Base-by-base conservation (phyloP, 2,113 vertebrate genomes). In the Alces alces region DNA sequence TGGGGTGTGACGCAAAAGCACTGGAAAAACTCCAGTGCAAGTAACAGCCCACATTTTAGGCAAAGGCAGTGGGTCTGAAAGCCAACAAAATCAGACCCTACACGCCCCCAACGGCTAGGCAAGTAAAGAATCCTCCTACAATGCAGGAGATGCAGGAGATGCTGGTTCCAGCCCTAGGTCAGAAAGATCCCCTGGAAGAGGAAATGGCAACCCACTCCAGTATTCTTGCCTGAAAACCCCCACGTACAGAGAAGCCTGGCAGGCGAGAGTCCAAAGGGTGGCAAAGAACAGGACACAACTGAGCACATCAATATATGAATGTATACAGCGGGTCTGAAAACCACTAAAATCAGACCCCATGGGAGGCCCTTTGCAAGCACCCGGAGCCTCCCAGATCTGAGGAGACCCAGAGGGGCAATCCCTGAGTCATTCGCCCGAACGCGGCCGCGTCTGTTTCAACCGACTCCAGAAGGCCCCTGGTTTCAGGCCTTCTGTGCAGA, bases 401-500 rank as follows among this genome's bases (percentile, higher is more conserved):
- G 43, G 30, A 7, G 7, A 58, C 91, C 7, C 28, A 6, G 50
- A 57, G 13, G 36, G 0, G 3, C 28, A 43, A 47, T 5, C 23
- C 64, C 80, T 58, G 6, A 7, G 2, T 10, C 19, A 3, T 25
- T 2, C 2, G 0, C n/a, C 73, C 7, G 13, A 8, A 54, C 1
- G 33, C 1, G 8, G 52, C 54, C 78, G 5, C 21, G 52, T 86
- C 57, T 19, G 19, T 30, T 43, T 25, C 8, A 33, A 36, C 86
- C 50, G 14, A 76, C 58, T 45, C 27, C 73, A 55, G 58, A 73
- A 91, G 30, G 47, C 73, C 25, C 82, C 78, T 84, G 80, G 89
- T 54, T 93, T 91, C 83, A 5, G 80, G 96, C 25, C 36, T 6
- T 50, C 86, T 19, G 13, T 76, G 97, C 57, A 33, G 23, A 96